Percentiles rank a stretch among this genome's conserved stretches.
Evolutionary conservation across 1,140 invertebrate genomes (phyloP).

Genomic region (Brachionus sp.): DNA sequence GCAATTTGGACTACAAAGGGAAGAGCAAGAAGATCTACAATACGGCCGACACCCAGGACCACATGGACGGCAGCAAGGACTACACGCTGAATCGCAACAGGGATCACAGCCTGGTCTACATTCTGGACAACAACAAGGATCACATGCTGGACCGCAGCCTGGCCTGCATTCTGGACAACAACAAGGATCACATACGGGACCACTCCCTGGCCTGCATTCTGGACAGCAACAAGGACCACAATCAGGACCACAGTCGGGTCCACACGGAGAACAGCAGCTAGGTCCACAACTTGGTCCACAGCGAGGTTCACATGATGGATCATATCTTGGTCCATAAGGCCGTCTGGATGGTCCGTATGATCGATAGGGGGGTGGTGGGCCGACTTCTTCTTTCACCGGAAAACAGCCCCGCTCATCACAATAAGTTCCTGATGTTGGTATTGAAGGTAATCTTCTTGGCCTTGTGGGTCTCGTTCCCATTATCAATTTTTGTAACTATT

Average conservation of each 20-base stretch:
- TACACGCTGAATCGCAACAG: background rate
- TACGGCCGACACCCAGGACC: background rate
- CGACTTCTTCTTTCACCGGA: background rate
- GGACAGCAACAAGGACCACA: background rate
- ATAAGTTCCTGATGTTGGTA: background rate
- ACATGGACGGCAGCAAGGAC: background rate
- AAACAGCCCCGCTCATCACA: background rate
- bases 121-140: background rate
- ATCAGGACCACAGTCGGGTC: background rate
- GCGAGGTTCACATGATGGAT: background rate
- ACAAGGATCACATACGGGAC: background rate
- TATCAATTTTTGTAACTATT: background rate
- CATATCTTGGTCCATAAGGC: background rate
- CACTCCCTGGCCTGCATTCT: background rate
- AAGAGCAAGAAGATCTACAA: background rate
- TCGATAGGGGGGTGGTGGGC: background rate
- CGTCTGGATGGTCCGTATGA: background rate
- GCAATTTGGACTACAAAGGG: background rate
- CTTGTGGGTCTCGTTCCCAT: constrained; percentile 4
- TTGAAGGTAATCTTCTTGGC: background rate
- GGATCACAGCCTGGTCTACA: background rate
- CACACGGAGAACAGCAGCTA: background rate
- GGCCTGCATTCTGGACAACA: background rate
- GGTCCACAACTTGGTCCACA: background rate
- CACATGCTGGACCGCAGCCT: background rate